Percentiles rank a stretch among this genome's conserved stretches.
These are phyloP conservation scores for Notolepis coatsorum DNA, from an alignment of 2,797 vertebrate genomes.

Conservation along the genomic window DNA sequence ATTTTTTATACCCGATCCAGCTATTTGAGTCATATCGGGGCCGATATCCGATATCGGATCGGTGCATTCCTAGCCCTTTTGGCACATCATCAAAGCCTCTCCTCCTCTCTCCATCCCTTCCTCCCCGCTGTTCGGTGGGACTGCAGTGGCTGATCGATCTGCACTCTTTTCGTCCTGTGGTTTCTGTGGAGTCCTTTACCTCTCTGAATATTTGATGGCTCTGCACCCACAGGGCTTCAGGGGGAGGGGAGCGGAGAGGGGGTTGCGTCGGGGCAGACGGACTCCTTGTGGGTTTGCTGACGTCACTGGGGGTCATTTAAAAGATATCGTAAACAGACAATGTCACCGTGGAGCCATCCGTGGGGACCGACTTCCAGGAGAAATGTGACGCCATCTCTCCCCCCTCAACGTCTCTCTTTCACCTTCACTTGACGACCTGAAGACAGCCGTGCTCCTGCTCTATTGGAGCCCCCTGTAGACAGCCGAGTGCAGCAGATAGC, in stretches of 20 bases:
- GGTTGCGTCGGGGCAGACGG: not conserved
- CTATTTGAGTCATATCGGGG: too few species aligned
- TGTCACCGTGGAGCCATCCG: conserved; percentile 8
- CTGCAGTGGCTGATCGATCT: conserved; percentile 59
- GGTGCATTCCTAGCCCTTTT: too few species aligned
- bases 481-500: too few species aligned
- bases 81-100: conserved; percentile 30
- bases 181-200: conserved; percentile 56
- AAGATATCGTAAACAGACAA: conserved; percentile 40
- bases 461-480: not conserved
- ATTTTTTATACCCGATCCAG: too few species aligned
- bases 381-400: not conserved
- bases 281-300: conserved; percentile 33
- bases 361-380: not conserved
- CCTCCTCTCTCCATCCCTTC: conserved; percentile 17
- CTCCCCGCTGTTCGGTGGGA: conserved; percentile 43
- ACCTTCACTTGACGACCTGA: conserved; percentile 6
- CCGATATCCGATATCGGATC: too few species aligned
- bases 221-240: conserved; percentile 14
- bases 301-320: conserved; percentile 10
- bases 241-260: too few species aligned
- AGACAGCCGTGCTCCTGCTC: not conserved
- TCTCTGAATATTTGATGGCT: conserved; percentile 55
- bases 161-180: conserved; percentile 56
- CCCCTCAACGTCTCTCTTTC: not conserved